A percentile compares a stretch with the other conserved stretches of the same genome.
Conservation (phyloP, 2,797 vertebrate species). For the Pseudochaenichthys georgianus region DNA sequence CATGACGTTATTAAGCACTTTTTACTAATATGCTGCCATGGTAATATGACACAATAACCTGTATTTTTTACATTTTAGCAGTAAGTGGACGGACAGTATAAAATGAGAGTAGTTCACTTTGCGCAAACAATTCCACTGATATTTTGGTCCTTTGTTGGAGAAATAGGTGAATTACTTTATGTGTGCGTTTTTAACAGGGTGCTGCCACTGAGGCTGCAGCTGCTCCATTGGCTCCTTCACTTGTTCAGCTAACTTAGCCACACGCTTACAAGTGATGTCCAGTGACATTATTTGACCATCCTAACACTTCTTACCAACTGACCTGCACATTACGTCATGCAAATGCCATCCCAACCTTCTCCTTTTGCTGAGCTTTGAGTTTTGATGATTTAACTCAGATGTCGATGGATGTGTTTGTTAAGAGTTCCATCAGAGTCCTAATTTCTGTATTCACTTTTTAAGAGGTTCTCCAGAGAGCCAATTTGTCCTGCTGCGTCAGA, state of each 20-base stretch:
- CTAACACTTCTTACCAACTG: neutral
- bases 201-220: neutral
- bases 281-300: neutral
- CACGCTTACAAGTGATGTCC: neutral
- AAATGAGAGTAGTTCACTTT: neutral
- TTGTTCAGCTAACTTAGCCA: neutral
- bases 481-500: constrained; percentile 19
- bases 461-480: constrained; percentile 22
- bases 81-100: neutral
- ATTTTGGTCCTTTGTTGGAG: neutral
- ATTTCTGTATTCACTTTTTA: neutral
- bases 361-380: neutral
- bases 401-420: neutral
- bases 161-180: neutral
- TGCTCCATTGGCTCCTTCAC: no score
- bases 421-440: neutral
- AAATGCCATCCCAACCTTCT: neutral
- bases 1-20: neutral
- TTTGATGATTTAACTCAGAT: constrained; percentile 9
- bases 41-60: neutral
- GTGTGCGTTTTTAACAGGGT: neutral
- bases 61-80: neutral
- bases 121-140: neutral
- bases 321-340: neutral
- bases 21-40: neutral